Conservation (phyloP, 2,888 invertebrate genomes). For the Synergus gifuensis region DNA sequence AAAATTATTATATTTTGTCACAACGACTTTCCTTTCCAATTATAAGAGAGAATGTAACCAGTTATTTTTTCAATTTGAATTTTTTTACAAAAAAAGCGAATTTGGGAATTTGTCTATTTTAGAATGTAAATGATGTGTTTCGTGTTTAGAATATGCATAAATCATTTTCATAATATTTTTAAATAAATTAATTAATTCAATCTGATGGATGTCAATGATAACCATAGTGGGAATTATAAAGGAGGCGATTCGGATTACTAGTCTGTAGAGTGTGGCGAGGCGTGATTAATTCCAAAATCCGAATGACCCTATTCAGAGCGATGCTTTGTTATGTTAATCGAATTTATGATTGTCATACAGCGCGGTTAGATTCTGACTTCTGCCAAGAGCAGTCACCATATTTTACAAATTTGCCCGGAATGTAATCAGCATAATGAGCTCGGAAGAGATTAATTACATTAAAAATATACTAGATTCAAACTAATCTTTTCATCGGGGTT, state of each 20-base stretch:
- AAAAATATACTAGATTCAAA: conserved; percentile 61
- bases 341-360: conserved; percentile 61
- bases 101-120: background rate
- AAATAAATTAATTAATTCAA: conserved; percentile 28
- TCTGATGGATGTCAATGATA: conserved; percentile 12
- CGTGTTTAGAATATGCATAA: background rate
- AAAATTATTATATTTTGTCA: too few relatives aligned
- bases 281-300: conserved; percentile 72
- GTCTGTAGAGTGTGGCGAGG: conserved; percentile 58
- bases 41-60: too few relatives aligned
- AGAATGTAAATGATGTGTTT: background rate
- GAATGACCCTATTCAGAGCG: conserved; percentile 73
- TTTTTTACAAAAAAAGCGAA: too few relatives aligned
- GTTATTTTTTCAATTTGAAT: too few relatives aligned
- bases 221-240: conserved; percentile 20
- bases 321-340: conserved; percentile 73
- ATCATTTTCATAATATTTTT: background rate
- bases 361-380: conserved; percentile 55
- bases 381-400: conserved; percentile 42
- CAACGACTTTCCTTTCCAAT: too few relatives aligned
- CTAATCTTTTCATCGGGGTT: conserved; percentile 50
- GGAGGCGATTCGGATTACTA: conserved; percentile 24
- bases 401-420: conserved; percentile 38
- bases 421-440: conserved; percentile 64
- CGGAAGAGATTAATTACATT: conserved; percentile 57